Evolutionary conservation across 2,113 vertebrate species (phyloP), one percentile per base, ranked within the genome.

Genomic region (Psittacula cyanocephala): DNA sequence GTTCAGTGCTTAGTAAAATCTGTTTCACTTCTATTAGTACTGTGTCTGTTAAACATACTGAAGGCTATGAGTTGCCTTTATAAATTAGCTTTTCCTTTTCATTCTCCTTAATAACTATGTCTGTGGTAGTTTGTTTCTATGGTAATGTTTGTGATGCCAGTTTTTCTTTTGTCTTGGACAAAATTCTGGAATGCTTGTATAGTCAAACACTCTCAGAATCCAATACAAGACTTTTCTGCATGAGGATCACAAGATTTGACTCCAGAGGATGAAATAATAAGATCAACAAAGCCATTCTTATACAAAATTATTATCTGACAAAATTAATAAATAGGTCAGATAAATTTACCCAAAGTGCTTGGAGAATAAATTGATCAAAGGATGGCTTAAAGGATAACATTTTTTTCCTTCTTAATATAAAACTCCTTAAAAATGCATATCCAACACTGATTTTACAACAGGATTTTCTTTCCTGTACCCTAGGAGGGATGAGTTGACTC

Each of bases 341-440:
- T 75, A 84, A 92, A 94, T 91, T 88, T 96, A 76, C 77, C 86
- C 2, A 1, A 71, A 81, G 41, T 78, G 31, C 55, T 86, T 60
- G 50, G 88, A 90, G 57, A 94, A 75, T 62, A 88, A 84, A 86
- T 86, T 92, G 69, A 78, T 91, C 81, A 70, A 90, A 93, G 86
- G 25, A 50, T 93, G 39, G 43, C 37, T 96, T 93, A 81, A 81
- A 86, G 78, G n/a, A 84, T 59, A 76, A 50, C n/a, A 10, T 2
- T 76, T 83, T 86, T 85, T 78, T 67, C 29, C 13, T 70, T 43
- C 39, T 50, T 47, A 47, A 53, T 91, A 75, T 43, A 47, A 88
- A 81, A 88, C 31, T 76, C 70, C 23, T 69, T 67, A 63, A 75
- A 87, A 89, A 91, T 87, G 53, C 53, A 33, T 59, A 50, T 80